A percentile compares a stretch with the other conserved stretches of the same genome.
These are phyloP conservation scores for Portunus trituberculatus DNA, from an alignment of 1,140 invertebrate species.

Conservation along the genomic window DNA sequence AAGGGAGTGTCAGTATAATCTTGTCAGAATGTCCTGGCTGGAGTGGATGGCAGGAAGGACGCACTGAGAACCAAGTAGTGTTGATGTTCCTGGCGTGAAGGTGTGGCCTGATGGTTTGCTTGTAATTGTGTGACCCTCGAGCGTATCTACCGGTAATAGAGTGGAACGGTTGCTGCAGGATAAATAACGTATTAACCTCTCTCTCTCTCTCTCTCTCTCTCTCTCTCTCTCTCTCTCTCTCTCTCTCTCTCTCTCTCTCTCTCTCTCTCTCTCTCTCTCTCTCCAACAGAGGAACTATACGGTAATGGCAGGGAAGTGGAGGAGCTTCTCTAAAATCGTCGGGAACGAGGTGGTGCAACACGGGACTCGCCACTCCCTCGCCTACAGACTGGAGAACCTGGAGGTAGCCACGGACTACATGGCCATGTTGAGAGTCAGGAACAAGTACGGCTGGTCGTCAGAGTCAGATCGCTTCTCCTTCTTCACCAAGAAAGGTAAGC, in stretches of 20 bases:
- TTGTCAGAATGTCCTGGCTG: not conserved
- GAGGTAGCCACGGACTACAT: conserved; percentile 77
- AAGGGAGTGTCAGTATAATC: not conserved
- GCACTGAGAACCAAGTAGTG: too few species aligned
- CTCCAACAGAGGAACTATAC: conserved; percentile 64
- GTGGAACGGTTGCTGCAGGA: too few species aligned
- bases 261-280: conserved; percentile 49
- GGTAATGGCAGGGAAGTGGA: conserved; percentile 70
- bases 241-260: conserved; percentile 56
- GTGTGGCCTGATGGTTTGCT: too few species aligned
- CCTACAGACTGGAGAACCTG: conserved; percentile 70
- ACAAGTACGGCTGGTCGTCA: conserved; percentile 77
- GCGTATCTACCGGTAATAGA: too few species aligned
- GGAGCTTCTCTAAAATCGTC: conserved; percentile 54
- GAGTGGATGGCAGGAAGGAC: not conserved
- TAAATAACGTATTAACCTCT: not conserved
- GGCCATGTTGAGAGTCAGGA: conserved; percentile 74
- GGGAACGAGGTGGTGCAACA: conserved; percentile 35
- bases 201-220: conserved; percentile 57
- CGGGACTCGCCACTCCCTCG: conserved; percentile 54
- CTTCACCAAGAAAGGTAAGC: conserved; percentile 75
- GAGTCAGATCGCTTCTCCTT: conserved; percentile 77
- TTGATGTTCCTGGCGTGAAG: too few species aligned
- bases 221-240: conserved; percentile 62
- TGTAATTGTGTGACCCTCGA: too few species aligned